A percentile compares a stretch with the other conserved stretches of the same genome.
phyloP scores from a whole-genome alignment of 2,888 invertebrate genomes.

The Patella caerulea region DNA sequence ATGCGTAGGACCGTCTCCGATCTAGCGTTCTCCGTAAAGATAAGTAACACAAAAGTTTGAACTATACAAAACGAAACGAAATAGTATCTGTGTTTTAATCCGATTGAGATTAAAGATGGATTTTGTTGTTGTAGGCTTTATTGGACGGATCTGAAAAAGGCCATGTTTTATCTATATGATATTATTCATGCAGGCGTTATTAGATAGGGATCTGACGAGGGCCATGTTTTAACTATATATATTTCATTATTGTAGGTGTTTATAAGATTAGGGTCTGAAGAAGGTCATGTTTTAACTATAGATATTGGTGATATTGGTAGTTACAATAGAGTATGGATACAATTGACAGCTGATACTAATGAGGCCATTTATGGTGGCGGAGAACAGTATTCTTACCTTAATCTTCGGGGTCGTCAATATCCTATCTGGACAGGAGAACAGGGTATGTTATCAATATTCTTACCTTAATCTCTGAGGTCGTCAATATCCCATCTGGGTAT shows the following conservation, averaged over 20 bases:
- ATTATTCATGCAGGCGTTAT: background rate
- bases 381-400: slow-evolving; percentile 64
- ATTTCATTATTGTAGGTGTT: background rate
- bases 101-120: too few relatives aligned
- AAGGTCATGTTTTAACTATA: slow-evolving; percentile 43
- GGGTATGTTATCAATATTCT: slow-evolving; percentile 61
- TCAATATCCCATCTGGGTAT: slow-evolving; percentile 62
- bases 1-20: too few relatives aligned
- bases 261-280: background rate
- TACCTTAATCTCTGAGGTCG: slow-evolving; percentile 59
- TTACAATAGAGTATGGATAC: slow-evolving; percentile 55
- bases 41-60: too few relatives aligned
- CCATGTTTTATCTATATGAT: too few relatives aligned
- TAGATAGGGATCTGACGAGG: too few relatives aligned
- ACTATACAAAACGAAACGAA: too few relatives aligned
- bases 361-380: slow-evolving; percentile 64
- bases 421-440: slow-evolving; percentile 67
- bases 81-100: too few relatives aligned
- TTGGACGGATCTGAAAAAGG: too few relatives aligned
- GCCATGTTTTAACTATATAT: too few relatives aligned
- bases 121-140: background rate
- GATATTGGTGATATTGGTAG: slow-evolving; percentile 28
- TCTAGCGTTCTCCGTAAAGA: too few relatives aligned
- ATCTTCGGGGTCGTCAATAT: slow-evolving; percentile 54
- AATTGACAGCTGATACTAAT: slow-evolving; percentile 44